phyloP scores from a whole-genome alignment of 2,797 vertebrate species.

The Enteromius paludinosus region DNA sequence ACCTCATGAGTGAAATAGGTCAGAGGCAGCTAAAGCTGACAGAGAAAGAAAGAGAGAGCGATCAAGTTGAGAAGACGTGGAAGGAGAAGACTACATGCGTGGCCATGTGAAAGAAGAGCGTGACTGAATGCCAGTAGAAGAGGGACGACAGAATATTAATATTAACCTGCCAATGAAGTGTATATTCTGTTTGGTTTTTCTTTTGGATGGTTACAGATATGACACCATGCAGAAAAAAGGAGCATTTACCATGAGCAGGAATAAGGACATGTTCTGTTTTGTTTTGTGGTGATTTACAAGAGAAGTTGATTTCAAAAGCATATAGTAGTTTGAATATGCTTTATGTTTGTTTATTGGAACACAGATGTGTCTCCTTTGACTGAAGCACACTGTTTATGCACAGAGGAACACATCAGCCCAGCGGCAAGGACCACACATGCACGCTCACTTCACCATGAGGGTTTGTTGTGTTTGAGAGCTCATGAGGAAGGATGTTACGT shows the following conservation, averaged over 20 bases:
- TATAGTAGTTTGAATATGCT: conserved; percentile 30
- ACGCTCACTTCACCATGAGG: conserved; percentile 18
- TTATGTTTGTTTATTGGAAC: conserved; percentile 45
- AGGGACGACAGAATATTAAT: not conserved
- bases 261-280: not conserved
- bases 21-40: conserved; percentile 67
- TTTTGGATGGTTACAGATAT: not conserved
- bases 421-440: conserved; percentile 42
- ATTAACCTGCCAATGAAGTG: not conserved
- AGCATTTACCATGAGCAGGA: not conserved
- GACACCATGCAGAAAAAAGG: not conserved
- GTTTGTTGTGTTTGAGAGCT: conserved; percentile 53
- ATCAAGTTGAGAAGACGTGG: conserved; percentile 39
- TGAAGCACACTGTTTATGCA: conserved; percentile 47
- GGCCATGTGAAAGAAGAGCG: not conserved
- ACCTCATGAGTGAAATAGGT: conserved; percentile 75
- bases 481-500: conserved; percentile 45
- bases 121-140: conserved; percentile 37
- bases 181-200: not conserved
- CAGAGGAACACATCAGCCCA: conserved; percentile 43
- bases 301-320: not conserved
- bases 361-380: conserved; percentile 28
- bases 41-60: conserved; percentile 40
- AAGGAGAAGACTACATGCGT: conserved; percentile 25
- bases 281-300: not conserved